Evolutionary conservation across 1,140 invertebrate genomes (phyloP), one percentile per base, ranked within the genome.

Genomic region (Dinoponera quadriceps): DNA sequence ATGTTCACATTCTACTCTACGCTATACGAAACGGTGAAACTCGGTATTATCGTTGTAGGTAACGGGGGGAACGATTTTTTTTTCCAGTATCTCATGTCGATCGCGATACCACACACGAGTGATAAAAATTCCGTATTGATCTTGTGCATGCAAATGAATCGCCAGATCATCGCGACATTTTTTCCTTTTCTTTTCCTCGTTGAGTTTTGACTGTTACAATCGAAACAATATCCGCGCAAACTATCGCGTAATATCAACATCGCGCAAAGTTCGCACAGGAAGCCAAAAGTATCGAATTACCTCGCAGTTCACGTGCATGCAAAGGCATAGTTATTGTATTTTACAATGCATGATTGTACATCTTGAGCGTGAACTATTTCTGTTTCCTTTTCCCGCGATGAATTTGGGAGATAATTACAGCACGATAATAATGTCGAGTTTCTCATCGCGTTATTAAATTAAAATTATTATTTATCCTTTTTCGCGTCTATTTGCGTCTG

Each of bases 401-500:
- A 77, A 73, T 51, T 87, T 60, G 11, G 66, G 72, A 66, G 69
- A 62, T 44, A 69, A 27, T 75, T 77, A 66, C 54, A 82, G 48
- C 75, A 63, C 49, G 60, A 62, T 57, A 59, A 25, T 18, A 57
- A 80, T 63, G 59, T 66, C 62, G 69, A 38, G 5, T 66, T 48
- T 5, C 16, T 55, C 38, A 49, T 71, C 9, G 25, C 2, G 25
- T 18, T 27, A 3, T 59, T 57, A 48, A 73, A 68, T 62, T 22
- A 29, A 3, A 27, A 83, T 57, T 57, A 85, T 93, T 93, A 94
- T 91, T 94, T 93, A 48, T 94, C 93, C 82, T 95, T 94, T 77
- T 93, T 94, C 0, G 66, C 77, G 65, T 92, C 91, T 80, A 86
- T 73, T 90, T 90, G 89, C 1, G 83, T 73, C 74, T 94, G 94